Base-by-base conservation (phyloP, 2,888 invertebrate species). In the Sclerodermus sp. region DNA sequence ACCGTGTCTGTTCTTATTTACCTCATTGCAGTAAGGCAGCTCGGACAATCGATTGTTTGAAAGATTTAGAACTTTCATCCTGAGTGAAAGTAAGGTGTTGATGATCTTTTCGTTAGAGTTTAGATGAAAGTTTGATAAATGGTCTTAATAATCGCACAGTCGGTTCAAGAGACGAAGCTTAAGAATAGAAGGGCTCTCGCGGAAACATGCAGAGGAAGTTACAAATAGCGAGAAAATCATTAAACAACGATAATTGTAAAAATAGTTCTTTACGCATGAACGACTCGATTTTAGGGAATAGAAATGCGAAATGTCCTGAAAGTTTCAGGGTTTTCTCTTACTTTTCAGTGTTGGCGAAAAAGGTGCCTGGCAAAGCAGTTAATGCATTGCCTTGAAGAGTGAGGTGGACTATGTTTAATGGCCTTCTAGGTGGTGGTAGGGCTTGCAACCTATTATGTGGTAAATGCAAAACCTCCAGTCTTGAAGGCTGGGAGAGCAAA, bases 381-480 rank as follows among this genome's bases (percentile, higher is more conserved):
- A 92, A 81, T 60, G 87, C 87, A 74, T 92, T 92, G 70, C 89
- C 89, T 71, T 92, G 91, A 41, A 92, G 78, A 43, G 89, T 85
- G 8, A 91, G 71, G 53, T 80, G 80, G 47, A 79, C 79, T 69
- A 89, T 86, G 72, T 86, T 86, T 37, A 91, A 75, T 0, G 89
- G 88, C 52, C 85, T 80, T 53, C 88, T 86, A 71, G 89, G 85
- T 30, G 85, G 84, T n/a, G 90, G 90, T 36, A 91, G 81, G 42
- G 83, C 83, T 55, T 86, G 84, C 51, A 92, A 82, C 74, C 87
- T 87, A 70, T 92, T 92, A 77, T 90, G 90, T 14, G 89, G 87
- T 39, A 92, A 79, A 69, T 90, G 89, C 16, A 91, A 79, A 31
- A 87, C 88, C 60, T 87, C 87, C 32, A 91, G 80, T 57, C 86